A percentile compares a stretch with the other conserved stretches of the same genome.
Conservation (phyloP, 2,113 vertebrate genomes). For the Pampusana beccarii region DNA sequence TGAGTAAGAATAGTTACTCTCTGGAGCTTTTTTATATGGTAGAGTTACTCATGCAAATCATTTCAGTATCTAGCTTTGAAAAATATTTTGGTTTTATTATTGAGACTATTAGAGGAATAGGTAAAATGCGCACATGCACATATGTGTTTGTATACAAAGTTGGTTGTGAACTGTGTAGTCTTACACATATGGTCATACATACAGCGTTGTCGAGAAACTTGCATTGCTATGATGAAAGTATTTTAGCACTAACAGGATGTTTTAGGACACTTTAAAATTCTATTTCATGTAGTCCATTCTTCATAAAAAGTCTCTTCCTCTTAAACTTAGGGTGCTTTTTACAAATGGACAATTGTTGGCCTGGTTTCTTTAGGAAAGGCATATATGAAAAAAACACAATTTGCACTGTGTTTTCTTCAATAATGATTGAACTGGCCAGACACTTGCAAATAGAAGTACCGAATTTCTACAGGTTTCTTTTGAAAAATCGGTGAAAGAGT, state of each 20-base stretch:
- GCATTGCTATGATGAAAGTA: accelerated
- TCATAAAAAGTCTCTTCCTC: not conserved
- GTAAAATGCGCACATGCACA: accelerated
- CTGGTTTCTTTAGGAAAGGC: not conserved
- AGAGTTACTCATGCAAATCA: not conserved
- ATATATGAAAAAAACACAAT: accelerated
- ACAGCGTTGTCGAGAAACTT: not conserved
- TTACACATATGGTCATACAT: not conserved
- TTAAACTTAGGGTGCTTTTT: not conserved
- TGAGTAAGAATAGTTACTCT: not conserved
- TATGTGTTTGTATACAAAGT: not conserved
- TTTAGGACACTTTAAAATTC: not conserved
- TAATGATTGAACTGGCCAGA: not conserved
- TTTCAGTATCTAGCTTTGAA: not conserved
- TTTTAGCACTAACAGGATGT: not conserved
- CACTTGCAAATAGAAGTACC: not conserved
- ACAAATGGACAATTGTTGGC: not conserved
- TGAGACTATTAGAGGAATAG: not conserved
- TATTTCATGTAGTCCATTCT: not conserved
- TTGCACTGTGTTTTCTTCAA: not conserved
- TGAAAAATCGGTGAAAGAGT: not conserved
- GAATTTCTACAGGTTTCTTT: not conserved
- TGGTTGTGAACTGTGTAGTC: not conserved
- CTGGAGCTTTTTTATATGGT: not conserved
- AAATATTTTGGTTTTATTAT: not conserved